Evolutionary conservation across 1,140 invertebrate genomes (phyloP).

Genomic region (Drosophila orosa): DNA sequence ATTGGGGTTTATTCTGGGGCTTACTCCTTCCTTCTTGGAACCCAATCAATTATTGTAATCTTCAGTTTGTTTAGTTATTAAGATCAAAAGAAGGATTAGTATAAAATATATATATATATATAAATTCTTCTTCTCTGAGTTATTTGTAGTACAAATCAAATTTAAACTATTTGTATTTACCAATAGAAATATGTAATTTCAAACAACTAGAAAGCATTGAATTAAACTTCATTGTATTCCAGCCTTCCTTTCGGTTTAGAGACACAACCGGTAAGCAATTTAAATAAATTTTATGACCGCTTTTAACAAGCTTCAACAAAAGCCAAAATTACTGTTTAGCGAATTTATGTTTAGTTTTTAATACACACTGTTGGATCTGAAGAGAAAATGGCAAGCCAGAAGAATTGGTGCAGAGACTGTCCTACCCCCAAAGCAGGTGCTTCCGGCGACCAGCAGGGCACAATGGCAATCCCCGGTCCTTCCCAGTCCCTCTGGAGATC

Average conservation of each 20-base stretch:
- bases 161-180: no score
- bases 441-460: neutral
- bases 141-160: no score
- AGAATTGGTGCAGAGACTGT: neutral
- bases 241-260: neutral
- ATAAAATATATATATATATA: neutral
- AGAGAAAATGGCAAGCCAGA: conserved; percentile 20
- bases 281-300: neutral
- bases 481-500: neutral
- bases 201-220: neutral
- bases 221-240: neutral
- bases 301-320: conserved; percentile 24
- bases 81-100: neutral
- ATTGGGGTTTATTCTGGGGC: no score
- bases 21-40: no score
- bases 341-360: conserved; percentile 44
- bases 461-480: neutral
- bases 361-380: conserved; percentile 3
- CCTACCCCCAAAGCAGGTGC: neutral
- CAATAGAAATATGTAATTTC: neutral
- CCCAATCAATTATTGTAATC: no score
- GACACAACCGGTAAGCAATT: conserved; percentile 2
- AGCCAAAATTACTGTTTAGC: neutral
- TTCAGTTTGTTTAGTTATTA: no score
- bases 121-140: no score